phyloP scores from a whole-genome alignment of 2,113 vertebrate species.

The Urocynchramus pylzowi region DNA sequence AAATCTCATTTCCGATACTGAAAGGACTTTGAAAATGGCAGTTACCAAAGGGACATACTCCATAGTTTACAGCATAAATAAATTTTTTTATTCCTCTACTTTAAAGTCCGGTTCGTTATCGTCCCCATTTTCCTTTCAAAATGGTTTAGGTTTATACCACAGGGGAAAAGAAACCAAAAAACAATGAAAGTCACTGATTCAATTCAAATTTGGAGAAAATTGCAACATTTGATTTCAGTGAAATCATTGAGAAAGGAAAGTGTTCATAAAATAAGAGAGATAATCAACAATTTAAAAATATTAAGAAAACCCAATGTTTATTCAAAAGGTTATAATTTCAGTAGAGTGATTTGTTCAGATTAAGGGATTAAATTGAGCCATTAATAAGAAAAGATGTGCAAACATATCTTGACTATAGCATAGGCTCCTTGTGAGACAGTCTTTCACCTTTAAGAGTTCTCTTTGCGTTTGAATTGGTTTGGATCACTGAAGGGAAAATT shows the following conservation, averaged over 20 bases:
- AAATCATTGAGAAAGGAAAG: conserved; percentile 19
- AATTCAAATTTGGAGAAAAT: conserved; percentile 37
- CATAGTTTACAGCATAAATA: conserved; percentile 9
- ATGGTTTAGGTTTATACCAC: conserved; percentile 40
- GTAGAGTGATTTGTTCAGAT: neutral
- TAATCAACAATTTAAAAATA: neutral
- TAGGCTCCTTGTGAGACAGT: neutral
- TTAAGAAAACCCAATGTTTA: neutral
- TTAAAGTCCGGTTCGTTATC: conserved; percentile 24
- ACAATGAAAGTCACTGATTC: neutral
- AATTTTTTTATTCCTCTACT: neutral
- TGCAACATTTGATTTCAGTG: conserved; percentile 28
- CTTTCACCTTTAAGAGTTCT: neutral
- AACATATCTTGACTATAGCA: neutral
- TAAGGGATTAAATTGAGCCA: neutral
- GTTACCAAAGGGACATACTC: neutral
- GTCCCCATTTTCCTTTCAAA: conserved; percentile 30
- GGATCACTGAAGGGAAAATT: neutral
- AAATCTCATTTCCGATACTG: neutral
- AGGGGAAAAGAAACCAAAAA: neutral
- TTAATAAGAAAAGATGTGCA: neutral
- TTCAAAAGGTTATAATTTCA: neutral
- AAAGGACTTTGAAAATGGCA: neutral
- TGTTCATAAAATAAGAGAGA: neutral
- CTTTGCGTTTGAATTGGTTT: neutral